Percentiles rank a stretch among this genome's conserved stretches.
These are phyloP conservation scores for Entosphenus tridentatus DNA, from an alignment of 2,113 vertebrate species.

Conservation along the genomic window DNA sequence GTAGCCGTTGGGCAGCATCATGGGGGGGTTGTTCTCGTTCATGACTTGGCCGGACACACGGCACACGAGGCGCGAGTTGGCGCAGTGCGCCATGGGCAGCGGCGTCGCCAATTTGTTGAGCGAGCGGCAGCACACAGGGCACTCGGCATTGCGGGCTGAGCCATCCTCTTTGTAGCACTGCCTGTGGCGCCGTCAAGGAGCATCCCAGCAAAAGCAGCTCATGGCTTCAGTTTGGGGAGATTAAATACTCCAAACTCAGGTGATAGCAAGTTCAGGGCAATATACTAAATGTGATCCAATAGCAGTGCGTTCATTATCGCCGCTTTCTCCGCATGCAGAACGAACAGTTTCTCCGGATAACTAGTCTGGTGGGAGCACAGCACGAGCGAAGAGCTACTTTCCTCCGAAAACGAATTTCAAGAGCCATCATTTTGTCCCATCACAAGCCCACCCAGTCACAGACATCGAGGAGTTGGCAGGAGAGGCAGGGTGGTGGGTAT, in stretches of 20 bases:
- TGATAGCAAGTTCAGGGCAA: no score
- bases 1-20: constrained; percentile 98
- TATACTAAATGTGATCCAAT: no score
- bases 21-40: constrained; percentile 99
- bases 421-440: background rate
- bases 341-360: no score
- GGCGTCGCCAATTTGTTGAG: constrained; percentile 93
- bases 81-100: constrained; percentile 92
- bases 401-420: background rate
- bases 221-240: no score
- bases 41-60: constrained; percentile 97
- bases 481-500: no score
- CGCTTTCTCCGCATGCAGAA: background rate
- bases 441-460: background rate
- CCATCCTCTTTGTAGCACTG: constrained; percentile 98
- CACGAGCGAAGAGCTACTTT: background rate
- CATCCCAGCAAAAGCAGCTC: background rate
- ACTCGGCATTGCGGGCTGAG: constrained; percentile 89
- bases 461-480: no score
- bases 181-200: constrained; percentile 30
- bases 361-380: background rate
- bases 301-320: no score
- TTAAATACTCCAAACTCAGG: no score
- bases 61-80: constrained; percentile 94
- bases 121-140: constrained; percentile 94